These are phyloP conservation scores for Scaptomyza caliginosa DNA, from an alignment of 2,888 invertebrate genomes.

Conservation along the genomic window DNA sequence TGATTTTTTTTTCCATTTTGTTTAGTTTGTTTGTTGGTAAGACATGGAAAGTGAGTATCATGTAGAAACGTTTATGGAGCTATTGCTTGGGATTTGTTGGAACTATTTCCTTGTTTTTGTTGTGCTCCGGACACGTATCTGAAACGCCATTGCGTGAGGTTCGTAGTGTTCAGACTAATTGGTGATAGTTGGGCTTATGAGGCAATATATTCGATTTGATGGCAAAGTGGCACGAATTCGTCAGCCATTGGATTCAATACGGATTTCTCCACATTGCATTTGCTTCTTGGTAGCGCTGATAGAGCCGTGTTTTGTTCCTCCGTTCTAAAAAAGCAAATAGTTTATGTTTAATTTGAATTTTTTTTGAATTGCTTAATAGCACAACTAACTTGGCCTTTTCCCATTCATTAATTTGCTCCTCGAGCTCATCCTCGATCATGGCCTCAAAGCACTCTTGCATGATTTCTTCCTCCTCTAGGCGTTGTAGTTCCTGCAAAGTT, in stretches of 20 bases:
- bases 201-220: slow-evolving; percentile 78
- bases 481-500: slow-evolving; percentile 89
- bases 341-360: neutral
- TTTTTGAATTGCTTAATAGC: neutral
- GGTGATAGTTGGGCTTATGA: slow-evolving; percentile 72
- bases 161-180: slow-evolving; percentile 53
- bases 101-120: slow-evolving; percentile 21
- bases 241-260: slow-evolving; percentile 93
- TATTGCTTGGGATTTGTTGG: slow-evolving; percentile 32
- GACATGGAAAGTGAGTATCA: slow-evolving; percentile 46
- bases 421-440: slow-evolving; percentile 90
- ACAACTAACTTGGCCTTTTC: slow-evolving; percentile 80
- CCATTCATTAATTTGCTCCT: slow-evolving; percentile 84
- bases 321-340: slow-evolving; percentile 56
- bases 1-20: slow-evolving; percentile 1
- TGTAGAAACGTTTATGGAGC: slow-evolving; percentile 40
- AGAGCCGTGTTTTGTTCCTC: slow-evolving; percentile 83
- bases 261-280: slow-evolving; percentile 86
- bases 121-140: slow-evolving; percentile 45
- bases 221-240: slow-evolving; percentile 89
- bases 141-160: slow-evolving; percentile 57
- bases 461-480: slow-evolving; percentile 93
- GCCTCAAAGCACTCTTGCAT: slow-evolving; percentile 95
- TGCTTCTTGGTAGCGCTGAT: slow-evolving; percentile 81
- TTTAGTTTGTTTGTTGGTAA: slow-evolving; percentile 6